Base-by-base conservation (phyloP, 2,888 invertebrate genomes). In the Scaptomyza cyrtandrae region DNA sequence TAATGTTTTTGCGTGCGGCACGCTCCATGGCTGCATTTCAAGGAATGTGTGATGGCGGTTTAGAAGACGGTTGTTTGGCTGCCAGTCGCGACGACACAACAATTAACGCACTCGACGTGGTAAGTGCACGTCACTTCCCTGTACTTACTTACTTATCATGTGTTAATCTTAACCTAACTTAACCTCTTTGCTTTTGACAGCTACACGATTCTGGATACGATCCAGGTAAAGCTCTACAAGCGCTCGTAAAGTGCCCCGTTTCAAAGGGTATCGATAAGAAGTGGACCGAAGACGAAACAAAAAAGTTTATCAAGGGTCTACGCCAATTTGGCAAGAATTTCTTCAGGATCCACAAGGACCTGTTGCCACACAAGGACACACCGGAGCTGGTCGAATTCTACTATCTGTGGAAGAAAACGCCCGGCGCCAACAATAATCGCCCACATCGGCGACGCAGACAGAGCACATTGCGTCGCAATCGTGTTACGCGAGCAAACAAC, bases 391-490 rank as follows among this genome's bases (percentile, higher is more conserved):
- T 99, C 58, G 98, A 99, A 92, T 99, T 98, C 93, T 99, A 99
- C 93, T 99, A 99, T 93, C 94, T 98, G 90, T 99, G 99, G 99
- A 99, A 99, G 94, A 99, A 99, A 93, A 98, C 99, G 41, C 98
- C 99, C 19, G 98, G 98, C 88, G 99, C 99, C 71, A 97, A 98
- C 92, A 98, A 97, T 91, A 98, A 98, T 92, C 95, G 99, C 82
- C 98, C 98, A 29, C 98, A 98, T 91, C 94, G 98, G 78, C 94
- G 98, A 90, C 94, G 98, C 75, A 94, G 98, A 56, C 97, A 97
- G 92, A 96, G 96, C 83, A 97, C 97, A 54, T 93, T 98, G 86
- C 94, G 98, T 80, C 94, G 98, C 88, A 97, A 97, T 78, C 95
- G 97, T 77, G 97, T 97, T 89, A 97, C 97, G 60, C 94, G 97